Percentiles rank a stretch among this genome's conserved stretches.
These are phyloP conservation scores for Polyergus mexicanus DNA, from an alignment of 1,140 invertebrate genomes.

Conservation along the genomic window DNA sequence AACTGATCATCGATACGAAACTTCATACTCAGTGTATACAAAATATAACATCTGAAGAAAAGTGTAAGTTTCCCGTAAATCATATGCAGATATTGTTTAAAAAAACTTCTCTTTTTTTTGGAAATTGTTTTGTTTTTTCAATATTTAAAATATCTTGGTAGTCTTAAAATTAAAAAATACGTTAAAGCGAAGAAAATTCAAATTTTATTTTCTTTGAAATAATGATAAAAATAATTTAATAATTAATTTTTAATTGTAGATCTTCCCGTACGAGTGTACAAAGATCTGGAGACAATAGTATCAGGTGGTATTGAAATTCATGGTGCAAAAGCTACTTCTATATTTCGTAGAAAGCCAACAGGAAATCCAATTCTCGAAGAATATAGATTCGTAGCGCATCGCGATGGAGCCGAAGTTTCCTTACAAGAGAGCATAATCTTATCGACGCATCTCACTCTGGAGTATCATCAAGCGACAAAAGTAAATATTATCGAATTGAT, in stretches of 20 bases:
- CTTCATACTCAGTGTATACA: constrained; percentile 86
- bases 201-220: constrained; percentile 20
- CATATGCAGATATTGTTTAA: too few relatives aligned
- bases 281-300: constrained; percentile 82
- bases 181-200: too few relatives aligned
- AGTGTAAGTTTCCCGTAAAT: constrained; percentile 65
- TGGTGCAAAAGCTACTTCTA: constrained; percentile 93
- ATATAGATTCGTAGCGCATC: constrained; percentile 90
- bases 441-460: constrained; percentile 91
- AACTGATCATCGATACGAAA: constrained; percentile 92
- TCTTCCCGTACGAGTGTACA: constrained; percentile 85
- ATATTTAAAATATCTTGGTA: too few relatives aligned
- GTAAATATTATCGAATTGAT: constrained; percentile 91
- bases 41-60: constrained; percentile 81
- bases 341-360: constrained; percentile 90
- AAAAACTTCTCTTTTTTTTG: not conserved
- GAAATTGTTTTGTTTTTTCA: too few relatives aligned
- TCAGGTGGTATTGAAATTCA: constrained; percentile 94
- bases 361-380: constrained; percentile 91
- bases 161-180: too few relatives aligned
- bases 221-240: too few relatives aligned
- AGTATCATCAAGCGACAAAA: constrained; percentile 90
- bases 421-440: constrained; percentile 86
- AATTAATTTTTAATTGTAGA: constrained; percentile 54
- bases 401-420: constrained; percentile 73